Evolutionary conservation across 2,797 vertebrate species (phyloP), one percentile per base, ranked within the genome.

Genomic region (Silurus aristotelis): DNA sequence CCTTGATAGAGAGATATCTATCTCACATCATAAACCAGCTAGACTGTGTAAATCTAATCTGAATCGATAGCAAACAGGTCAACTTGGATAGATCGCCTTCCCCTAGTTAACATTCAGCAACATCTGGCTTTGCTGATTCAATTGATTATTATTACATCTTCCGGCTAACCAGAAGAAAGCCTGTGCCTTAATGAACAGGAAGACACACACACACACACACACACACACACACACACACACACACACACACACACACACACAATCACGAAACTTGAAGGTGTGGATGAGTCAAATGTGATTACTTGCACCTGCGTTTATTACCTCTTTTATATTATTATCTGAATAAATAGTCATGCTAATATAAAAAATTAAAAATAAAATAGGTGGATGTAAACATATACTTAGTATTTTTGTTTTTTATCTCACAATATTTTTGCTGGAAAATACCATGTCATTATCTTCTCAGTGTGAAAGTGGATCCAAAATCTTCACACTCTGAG

Each of bases 261-360:
- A 80, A 22, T 8, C 27, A 68, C 31, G 2, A 19, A 10, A 83
- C 60, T 31, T 60, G 77, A 81, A 61, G 52, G 61, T 86, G 71
- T 79, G 70, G 70, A 38, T 87, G 60, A 89, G 31, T 52, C 1
- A 52, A 52, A 80, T 83, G 79, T 82, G 82, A 88, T 63, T 82
- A 31, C 17, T 58, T 76, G 55, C 15, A 83, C 79, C 89, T 84
- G 80, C 72, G 88, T 89, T 89, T 82, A 82, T 38, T 71, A 1
- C 67, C 89, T 60, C n/a, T 80, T 31, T 91, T 89, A 86, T 90
- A 90, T 82, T 89, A 80, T 87, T 52, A 52, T 6, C 82, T 90
- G 75, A 92, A 90, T 92, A 90, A 88, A 90, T 87, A 80, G 66
- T 73, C 70, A 80, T 71, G 48, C 87, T 88, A 87, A 87, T 83